Conservation (phyloP, 2,113 vertebrate species). For the Eubucco bourcierii region DNA sequence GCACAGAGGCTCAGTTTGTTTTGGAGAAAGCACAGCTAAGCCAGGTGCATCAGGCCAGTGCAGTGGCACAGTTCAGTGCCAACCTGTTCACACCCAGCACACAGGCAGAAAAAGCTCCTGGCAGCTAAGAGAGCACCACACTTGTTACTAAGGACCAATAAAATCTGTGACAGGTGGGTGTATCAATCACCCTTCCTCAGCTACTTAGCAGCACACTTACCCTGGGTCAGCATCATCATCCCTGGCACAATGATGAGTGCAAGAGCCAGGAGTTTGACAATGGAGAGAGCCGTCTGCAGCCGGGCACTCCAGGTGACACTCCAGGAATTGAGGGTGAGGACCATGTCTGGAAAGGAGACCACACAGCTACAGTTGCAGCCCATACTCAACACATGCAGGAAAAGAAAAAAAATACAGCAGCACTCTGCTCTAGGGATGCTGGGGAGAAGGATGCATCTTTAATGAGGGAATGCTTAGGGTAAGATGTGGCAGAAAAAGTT, state of each 20-base stretch:
- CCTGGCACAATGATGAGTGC: slow-evolving; percentile 86
- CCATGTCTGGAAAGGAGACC: slow-evolving; percentile 68
- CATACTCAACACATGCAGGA: fast-evolving
- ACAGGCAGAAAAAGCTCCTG: not conserved
- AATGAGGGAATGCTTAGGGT: not conserved
- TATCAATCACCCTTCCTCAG: fast-evolving
- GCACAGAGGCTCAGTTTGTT: not conserved
- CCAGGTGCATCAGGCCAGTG: not conserved
- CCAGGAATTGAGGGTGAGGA: slow-evolving; percentile 87
- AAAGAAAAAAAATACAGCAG: not conserved
- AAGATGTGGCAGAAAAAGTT: not conserved
- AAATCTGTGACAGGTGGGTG: fast-evolving
- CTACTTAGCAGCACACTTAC: slow-evolving; percentile 50
- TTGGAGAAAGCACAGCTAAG: not conserved
- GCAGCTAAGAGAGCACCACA: not conserved
- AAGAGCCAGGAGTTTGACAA: slow-evolving; percentile 83
- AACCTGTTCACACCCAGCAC: not conserved
- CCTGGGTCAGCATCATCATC: slow-evolving; percentile 80
- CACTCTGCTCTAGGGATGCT: not conserved
- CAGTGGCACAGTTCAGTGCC: not conserved
- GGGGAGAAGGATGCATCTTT: not conserved
- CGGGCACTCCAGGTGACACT: slow-evolving; percentile 83
- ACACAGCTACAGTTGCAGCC: not conserved
- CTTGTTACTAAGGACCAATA: not conserved
- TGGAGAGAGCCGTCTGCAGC: slow-evolving; percentile 79